Evolutionary conservation across 1,140 invertebrate genomes (phyloP).

Genomic region (Metaphire vulgaris): DNA sequence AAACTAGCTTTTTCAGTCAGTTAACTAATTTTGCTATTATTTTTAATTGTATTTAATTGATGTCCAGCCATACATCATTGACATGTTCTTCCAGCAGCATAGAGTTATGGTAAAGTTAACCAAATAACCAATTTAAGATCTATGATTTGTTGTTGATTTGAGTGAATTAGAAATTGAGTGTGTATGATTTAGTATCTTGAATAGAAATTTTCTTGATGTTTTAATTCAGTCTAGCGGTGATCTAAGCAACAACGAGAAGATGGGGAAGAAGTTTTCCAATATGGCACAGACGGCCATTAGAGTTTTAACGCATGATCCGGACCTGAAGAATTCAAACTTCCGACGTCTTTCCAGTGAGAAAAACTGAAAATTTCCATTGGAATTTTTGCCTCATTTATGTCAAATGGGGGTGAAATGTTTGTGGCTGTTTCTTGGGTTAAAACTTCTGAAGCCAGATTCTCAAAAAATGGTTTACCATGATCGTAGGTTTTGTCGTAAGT

Average conservation of each 20-base stretch:
- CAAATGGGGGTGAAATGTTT: too few species aligned
- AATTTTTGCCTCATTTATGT: too few species aligned
- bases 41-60: background rate
- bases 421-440: too few species aligned
- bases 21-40: background rate
- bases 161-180: too few species aligned
- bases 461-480: too few species aligned
- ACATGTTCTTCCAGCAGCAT: background rate
- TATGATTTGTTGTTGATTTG: too few species aligned
- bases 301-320: background rate
- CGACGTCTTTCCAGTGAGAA: background rate
- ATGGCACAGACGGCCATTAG: background rate
- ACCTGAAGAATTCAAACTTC: background rate
- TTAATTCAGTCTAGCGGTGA: background rate
- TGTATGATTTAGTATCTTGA: background rate
- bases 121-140: background rate
- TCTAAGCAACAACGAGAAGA: background rate
- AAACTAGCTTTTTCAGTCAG: background rate
- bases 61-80: background rate
- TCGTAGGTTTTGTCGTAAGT: too few species aligned
- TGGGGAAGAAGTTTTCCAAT: background rate
- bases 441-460: too few species aligned
- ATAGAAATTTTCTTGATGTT: background rate
- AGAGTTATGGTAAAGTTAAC: background rate
- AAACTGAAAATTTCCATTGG: too few species aligned